Evolutionary conservation across 1,140 invertebrate species (phyloP).

Genomic region (Ceratina calcarata): DNA sequence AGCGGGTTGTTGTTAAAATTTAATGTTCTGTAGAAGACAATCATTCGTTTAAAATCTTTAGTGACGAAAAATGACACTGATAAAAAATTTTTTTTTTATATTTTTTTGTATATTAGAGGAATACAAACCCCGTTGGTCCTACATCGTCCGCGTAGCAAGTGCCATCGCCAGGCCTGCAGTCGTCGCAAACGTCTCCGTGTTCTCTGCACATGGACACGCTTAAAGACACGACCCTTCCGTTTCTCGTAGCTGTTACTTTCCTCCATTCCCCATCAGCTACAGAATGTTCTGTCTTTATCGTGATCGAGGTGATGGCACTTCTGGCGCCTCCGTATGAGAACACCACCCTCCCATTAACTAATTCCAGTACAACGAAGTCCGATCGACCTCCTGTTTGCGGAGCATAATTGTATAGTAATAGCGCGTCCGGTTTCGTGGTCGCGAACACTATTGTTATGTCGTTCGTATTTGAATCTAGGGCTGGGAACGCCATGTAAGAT

Average conservation of each 20-base stretch:
- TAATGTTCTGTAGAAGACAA: slow-evolving; percentile 86
- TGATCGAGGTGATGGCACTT: slow-evolving; percentile 90
- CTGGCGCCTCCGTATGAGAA: slow-evolving; percentile 94
- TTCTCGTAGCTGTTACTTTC: slow-evolving; percentile 94
- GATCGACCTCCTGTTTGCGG: slow-evolving; percentile 91
- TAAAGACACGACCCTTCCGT: slow-evolving; percentile 91
- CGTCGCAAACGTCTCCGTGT: slow-evolving; percentile 91
- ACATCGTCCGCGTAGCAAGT: slow-evolving; percentile 91
- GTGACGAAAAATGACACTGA: too few species aligned
- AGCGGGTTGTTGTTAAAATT: slow-evolving; percentile 95
- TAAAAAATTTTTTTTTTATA: too few species aligned
- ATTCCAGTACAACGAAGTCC: slow-evolving; percentile 95
- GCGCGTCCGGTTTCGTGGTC: slow-evolving; percentile 91
- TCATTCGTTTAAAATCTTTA: not conserved
- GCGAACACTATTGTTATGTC: slow-evolving; percentile 95
- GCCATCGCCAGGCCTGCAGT: slow-evolving; percentile 90
- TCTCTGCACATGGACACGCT: slow-evolving; percentile 90
- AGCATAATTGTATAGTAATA: slow-evolving; percentile 95
- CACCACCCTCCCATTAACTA: slow-evolving; percentile 89
- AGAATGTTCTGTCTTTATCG: slow-evolving; percentile 82
- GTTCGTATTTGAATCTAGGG: slow-evolving; percentile 92
- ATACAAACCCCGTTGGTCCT: slow-evolving; percentile 90
- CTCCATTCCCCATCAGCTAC: slow-evolving; percentile 94
- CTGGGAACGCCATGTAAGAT: slow-evolving; percentile 93
- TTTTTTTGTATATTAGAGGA: too few species aligned